Conservation (phyloP, 2,888 invertebrate species). For the Autographa pulchrina region DNA sequence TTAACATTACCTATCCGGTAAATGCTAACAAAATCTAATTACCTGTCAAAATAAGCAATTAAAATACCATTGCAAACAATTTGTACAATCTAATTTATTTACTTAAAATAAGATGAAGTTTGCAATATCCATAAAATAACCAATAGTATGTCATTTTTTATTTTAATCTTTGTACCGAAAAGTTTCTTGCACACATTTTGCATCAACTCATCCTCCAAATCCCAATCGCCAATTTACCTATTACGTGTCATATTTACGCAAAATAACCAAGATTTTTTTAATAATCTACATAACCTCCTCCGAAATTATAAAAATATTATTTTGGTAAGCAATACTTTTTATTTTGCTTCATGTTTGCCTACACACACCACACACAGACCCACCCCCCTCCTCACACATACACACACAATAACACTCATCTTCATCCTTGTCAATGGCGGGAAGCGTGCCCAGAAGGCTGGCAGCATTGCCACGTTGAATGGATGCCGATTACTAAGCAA, state of each 20-base stretch:
- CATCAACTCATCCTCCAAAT: too few relatives aligned
- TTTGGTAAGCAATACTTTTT: too few relatives aligned
- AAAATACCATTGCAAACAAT: conserved; percentile 54
- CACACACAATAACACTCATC: too few relatives aligned
- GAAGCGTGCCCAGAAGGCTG: too few relatives aligned
- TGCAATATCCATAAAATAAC: conserved; percentile 30
- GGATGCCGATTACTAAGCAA: too few relatives aligned
- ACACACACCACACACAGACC: too few relatives aligned
- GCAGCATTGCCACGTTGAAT: too few relatives aligned
- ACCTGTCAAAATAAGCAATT: conserved; percentile 47
- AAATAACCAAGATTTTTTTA: not conserved
- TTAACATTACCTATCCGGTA: conserved; percentile 59
- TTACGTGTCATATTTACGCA: not conserved
- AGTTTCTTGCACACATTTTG: not conserved
- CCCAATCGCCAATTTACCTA: too few relatives aligned
- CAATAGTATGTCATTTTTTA: not conserved
- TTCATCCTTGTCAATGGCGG: too few relatives aligned
- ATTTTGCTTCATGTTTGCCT: not conserved
- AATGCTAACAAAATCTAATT: conserved; percentile 60
- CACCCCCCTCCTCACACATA: too few relatives aligned
- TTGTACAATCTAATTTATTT: conserved; percentile 32
- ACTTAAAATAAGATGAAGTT: conserved; percentile 26
- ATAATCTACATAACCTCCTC: too few relatives aligned
- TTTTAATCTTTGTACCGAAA: not conserved
- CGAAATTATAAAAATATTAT: too few relatives aligned